These are phyloP conservation scores for Diabrotica virgifera DNA, from an alignment of 1,140 invertebrate genomes.

Conservation along the genomic window DNA sequence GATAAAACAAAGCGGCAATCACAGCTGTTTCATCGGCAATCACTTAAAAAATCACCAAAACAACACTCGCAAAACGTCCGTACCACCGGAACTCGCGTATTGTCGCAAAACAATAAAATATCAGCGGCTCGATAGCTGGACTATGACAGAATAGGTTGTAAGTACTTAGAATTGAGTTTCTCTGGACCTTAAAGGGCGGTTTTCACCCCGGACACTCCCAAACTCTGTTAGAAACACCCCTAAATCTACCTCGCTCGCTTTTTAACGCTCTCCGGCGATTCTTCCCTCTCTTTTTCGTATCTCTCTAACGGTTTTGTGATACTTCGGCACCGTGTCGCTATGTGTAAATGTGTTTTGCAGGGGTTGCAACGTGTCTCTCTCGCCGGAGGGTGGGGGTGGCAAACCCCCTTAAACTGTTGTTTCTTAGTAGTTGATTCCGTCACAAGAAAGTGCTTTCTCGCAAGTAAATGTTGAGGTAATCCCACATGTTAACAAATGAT, in stretches of 20 bases:
- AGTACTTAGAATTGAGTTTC: slow-evolving; percentile 40
- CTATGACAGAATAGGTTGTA: slow-evolving; percentile 38
- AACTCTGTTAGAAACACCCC: slow-evolving; percentile 32
- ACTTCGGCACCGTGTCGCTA: slow-evolving; percentile 26
- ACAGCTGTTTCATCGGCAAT: not conserved
- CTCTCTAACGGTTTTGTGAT: slow-evolving; percentile 29
- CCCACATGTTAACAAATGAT: slow-evolving; percentile 23
- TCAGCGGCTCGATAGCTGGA: slow-evolving; percentile 23
- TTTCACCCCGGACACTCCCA: slow-evolving; percentile 37
- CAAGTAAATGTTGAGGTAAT: slow-evolving; percentile 15
- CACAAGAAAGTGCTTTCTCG: slow-evolving; percentile 22
- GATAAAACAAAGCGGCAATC: not conserved
- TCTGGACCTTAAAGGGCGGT: slow-evolving; percentile 36
- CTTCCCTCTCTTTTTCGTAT: not conserved
- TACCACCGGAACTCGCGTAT: slow-evolving; percentile 7
- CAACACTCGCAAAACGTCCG: not conserved
- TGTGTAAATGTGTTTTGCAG: slow-evolving; percentile 25
- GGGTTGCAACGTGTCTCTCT: slow-evolving; percentile 22
- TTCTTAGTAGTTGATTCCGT: slow-evolving; percentile 32
- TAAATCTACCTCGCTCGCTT: slow-evolving; percentile 7
- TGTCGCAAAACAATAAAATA: slow-evolving; percentile 21
- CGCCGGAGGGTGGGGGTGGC: slow-evolving; percentile 11
- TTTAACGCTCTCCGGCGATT: not conserved
- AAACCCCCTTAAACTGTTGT: slow-evolving; percentile 28
- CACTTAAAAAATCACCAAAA: slow-evolving; percentile 1